Conservation (phyloP, 2,888 invertebrate genomes). For the Cordilura impudica region DNA sequence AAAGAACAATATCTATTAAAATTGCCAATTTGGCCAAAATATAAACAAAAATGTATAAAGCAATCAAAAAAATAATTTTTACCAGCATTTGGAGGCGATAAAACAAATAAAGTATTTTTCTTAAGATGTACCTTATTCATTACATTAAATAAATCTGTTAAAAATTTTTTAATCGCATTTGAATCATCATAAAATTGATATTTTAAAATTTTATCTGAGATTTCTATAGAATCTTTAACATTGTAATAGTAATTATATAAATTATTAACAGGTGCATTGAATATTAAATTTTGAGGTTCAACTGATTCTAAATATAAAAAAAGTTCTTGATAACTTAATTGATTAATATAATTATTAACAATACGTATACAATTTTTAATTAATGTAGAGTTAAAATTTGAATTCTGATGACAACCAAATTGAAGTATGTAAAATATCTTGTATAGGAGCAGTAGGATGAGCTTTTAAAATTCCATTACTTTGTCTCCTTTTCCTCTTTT, state of each 20-base stretch:
- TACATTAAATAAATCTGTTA: neutral
- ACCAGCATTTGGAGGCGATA: too few relatives aligned
- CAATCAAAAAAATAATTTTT: conserved; percentile 31
- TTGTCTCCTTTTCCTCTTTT: too few relatives aligned
- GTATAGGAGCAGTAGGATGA: too few relatives aligned
- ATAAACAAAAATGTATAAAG: too few relatives aligned
- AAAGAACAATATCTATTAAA: conserved; percentile 42
- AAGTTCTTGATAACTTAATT: conserved; percentile 18
- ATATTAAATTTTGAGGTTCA: conserved; percentile 30
- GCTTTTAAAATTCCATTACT: too few relatives aligned
- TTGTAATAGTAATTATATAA: conserved; percentile 7
- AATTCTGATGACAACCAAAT: too few relatives aligned
- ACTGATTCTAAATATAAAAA: conserved; percentile 22
- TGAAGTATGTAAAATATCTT: too few relatives aligned
- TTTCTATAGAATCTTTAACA: neutral
- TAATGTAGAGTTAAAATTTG: too few relatives aligned
- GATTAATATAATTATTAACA: conserved; percentile 32
- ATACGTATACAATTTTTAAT: too few relatives aligned
- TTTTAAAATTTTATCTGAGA: neutral
- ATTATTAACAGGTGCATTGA: too few relatives aligned
- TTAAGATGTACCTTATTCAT: neutral
- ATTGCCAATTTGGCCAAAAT: conserved; percentile 32
- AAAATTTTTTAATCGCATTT: conserved; percentile 2
- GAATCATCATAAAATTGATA: conserved; percentile 21
- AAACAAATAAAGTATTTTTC: neutral